Evolutionary conservation across 2,113 vertebrate species (phyloP).

Genomic region (Tichodroma muraria): DNA sequence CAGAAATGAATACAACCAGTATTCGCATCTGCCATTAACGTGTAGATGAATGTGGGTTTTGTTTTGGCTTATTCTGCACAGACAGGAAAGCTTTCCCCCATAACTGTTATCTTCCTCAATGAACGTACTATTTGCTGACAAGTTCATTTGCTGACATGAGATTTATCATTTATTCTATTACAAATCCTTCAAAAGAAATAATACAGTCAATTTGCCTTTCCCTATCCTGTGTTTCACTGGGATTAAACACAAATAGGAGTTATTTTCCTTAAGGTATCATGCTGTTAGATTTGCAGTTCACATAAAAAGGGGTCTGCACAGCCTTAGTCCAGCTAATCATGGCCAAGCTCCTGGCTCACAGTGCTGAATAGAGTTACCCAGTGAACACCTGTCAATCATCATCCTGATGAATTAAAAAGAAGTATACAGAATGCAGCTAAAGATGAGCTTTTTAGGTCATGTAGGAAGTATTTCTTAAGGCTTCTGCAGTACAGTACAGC

Average conservation of each 20-base stretch:
- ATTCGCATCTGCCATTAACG: neutral
- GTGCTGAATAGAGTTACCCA: neutral
- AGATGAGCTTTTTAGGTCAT: neutral
- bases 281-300: neutral
- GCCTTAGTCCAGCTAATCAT: neutral
- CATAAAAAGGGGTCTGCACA: neutral
- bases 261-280: neutral
- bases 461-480: neutral
- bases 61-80: neutral
- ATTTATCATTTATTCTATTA: neutral
- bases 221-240: neutral
- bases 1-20: neutral
- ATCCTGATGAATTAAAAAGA: neutral
- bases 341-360: neutral
- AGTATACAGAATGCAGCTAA: neutral
- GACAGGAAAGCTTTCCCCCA: neutral
- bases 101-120: neutral
- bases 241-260: neutral
- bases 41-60: neutral
- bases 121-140: neutral
- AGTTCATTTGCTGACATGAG: neutral
- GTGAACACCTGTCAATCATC: neutral
- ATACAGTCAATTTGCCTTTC: neutral
- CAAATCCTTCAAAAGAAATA: neutral
- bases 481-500: neutral